These are phyloP conservation scores for Aegithalos caudatus DNA, from an alignment of 2,113 vertebrate species.

Conservation along the genomic window DNA sequence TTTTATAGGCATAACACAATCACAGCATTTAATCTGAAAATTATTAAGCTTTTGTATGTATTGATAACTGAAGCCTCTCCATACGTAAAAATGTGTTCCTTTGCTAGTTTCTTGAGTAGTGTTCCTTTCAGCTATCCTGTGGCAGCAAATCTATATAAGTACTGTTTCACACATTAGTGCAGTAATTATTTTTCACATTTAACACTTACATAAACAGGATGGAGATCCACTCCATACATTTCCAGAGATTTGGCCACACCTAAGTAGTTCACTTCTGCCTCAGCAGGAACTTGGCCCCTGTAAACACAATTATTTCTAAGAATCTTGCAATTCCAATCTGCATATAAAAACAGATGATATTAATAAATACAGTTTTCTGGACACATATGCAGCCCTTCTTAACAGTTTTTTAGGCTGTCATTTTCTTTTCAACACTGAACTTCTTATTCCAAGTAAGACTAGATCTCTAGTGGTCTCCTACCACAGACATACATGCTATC, in stretches of 20 bases:
- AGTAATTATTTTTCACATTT: background rate
- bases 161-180: background rate
- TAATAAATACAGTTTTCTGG: background rate
- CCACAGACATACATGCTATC: background rate
- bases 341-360: background rate
- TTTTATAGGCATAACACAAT: slow-evolving; percentile 24
- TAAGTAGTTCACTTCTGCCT: slow-evolving; percentile 86
- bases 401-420: background rate
- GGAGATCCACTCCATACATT: slow-evolving; percentile 93
- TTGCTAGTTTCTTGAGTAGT: background rate
- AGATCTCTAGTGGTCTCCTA: background rate
- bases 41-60: background rate
- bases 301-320: slow-evolving; percentile 25
- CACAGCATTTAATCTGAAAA: slow-evolving; percentile 37
- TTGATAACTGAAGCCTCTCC: background rate
- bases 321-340: background rate
- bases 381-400: background rate
- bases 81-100: background rate
- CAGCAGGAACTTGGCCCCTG: slow-evolving; percentile 83
- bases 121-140: background rate
- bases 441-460: background rate
- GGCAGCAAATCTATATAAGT: background rate
- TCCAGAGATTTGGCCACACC: slow-evolving; percentile 84
- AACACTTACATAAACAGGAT: slow-evolving; percentile 87
- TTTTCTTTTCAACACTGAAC: background rate